Evolutionary conservation across 2,113 vertebrate genomes (phyloP).

Genomic region (Pleuronectes platessa): DNA sequence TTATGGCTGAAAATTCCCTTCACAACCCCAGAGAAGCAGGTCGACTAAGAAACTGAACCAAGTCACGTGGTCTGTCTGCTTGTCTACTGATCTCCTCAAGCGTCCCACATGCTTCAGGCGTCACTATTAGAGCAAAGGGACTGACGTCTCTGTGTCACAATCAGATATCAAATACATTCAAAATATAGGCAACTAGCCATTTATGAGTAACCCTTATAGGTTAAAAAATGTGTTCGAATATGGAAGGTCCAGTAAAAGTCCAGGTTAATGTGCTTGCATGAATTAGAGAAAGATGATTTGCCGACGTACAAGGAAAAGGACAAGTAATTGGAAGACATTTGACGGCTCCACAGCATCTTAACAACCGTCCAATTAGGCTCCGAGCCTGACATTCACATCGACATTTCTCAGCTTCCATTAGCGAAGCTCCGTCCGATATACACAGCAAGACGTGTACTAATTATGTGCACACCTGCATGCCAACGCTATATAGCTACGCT

Average conservation of each 20-base stretch:
- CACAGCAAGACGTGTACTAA: constrained; percentile 24
- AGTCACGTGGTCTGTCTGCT: background rate
- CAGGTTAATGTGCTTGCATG: constrained; percentile 8
- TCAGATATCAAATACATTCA: too few relatives aligned
- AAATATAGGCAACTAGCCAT: background rate
- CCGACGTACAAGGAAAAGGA: constrained; percentile 30
- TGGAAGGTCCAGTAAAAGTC: background rate
- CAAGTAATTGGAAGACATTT: constrained; percentile 45
- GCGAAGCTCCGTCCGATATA: constrained; percentile 25
- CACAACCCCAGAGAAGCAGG: too few relatives aligned
- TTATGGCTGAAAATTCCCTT: too few relatives aligned
- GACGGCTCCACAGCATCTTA: constrained; percentile 38
- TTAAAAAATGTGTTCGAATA: too few relatives aligned
- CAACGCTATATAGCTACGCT: background rate
- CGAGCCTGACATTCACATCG: constrained; percentile 38
- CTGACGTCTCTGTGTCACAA: background rate
- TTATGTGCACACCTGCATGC: constrained; percentile 44
- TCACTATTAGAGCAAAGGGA: too few relatives aligned
- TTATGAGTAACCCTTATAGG: background rate
- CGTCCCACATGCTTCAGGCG: too few relatives aligned
- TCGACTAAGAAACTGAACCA: too few relatives aligned
- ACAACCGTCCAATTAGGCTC: constrained; percentile 55
- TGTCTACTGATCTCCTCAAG: background rate
- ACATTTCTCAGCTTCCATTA: constrained; percentile 41
- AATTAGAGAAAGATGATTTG: constrained; percentile 47